Evolutionary conservation across 2,797 vertebrate genomes (phyloP), one percentile per base, ranked within the genome.

Genomic region (Eremophila alpestris): DNA sequence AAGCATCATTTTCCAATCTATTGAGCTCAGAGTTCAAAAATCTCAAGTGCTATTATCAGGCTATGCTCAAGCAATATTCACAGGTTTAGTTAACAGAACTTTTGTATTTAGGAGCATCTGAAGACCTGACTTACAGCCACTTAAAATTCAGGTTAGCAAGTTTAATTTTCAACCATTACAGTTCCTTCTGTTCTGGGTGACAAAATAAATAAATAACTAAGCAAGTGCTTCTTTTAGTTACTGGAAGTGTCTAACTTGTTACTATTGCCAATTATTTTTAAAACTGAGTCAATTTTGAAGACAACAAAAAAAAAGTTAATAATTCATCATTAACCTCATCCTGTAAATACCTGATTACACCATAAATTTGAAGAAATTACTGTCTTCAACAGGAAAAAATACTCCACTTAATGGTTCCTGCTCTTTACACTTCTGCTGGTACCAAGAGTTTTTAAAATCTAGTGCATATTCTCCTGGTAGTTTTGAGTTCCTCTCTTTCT

Each of bases 11-110:
- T 95, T 95, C 93, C 84, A 78, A 68, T 11, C 89, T 88, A 67
- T 63, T 63, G 55, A 92, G 67, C 59, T 86, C 26, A 64, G 64
- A 59, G 82, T 46, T 83, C 73, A 76, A 41, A 93, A 94, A 63
- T 58, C 82, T 91, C 69, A 90, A 96, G 79, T 79, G 89, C 85
- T 81, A 92, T 95, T 93, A 94, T 76, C 69, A 89, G 79, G 73
- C 89, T 65, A 79, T 15, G 29, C 65, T 81, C 79, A 51, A 92
- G 86, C 84, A 91, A 81, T 85, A 81, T 81, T 86, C 86, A 79
- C 87, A 87, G 48, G 32, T 91, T 94, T 78, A 89, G 84, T 90
- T 73, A 95, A 83, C 26, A 83, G 65, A 74, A 93, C 76, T 93
- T 89, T 58, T 89, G 89, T 94, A 79, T 56, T 46, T 38, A 23